Evolutionary conservation across 2,888 invertebrate species (phyloP), one percentile per base, ranked within the genome.

Genomic region (Poecilus cupreus): DNA sequence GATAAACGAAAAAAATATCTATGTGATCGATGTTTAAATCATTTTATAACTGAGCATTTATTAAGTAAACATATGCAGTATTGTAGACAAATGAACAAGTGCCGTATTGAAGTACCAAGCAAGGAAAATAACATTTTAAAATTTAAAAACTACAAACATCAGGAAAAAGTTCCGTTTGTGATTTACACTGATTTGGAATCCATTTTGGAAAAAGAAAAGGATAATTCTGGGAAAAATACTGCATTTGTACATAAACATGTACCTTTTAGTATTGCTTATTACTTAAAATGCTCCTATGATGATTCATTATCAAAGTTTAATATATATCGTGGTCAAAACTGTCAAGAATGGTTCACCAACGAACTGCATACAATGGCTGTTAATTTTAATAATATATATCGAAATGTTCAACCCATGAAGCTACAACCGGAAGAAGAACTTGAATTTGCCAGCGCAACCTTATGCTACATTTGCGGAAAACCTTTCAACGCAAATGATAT

Each of bases 231-330:
- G n/a, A 4, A 32, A 26, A 51, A 49, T 32, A 26, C 32, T 10
- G 4, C 22, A 24, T 13, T 16, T 13, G 26, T 32, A 32, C 75
- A 51, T 16, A 75, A 75, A 75, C 75, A 75, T 32, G 13, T 51
- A 32, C 37, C 75, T 3, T 75, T 16, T 16, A 75, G 75, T 37
- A 82, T 83, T 13, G 85, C 82, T 2, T 85, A 83, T 54, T 85
- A 85, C 83, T 75, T 86, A 4, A 83, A 84, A 64, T 85, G 85
- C 80, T 82, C 81, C 10, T 84, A 84, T 77, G 84, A 86, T 83
- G 83, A 85, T 49, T 22, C n/a, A 0, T 32, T 83, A 26, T 86
- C 85, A 11, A 78, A 80, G 70, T 85, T 81, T 76, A 68, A 80
- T 3, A 81, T 81, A 18, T 82, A 84, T 82, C 75, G 83, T 22